Conservation (phyloP, 1,140 invertebrate species). For the Tetraneura akinire region DNA sequence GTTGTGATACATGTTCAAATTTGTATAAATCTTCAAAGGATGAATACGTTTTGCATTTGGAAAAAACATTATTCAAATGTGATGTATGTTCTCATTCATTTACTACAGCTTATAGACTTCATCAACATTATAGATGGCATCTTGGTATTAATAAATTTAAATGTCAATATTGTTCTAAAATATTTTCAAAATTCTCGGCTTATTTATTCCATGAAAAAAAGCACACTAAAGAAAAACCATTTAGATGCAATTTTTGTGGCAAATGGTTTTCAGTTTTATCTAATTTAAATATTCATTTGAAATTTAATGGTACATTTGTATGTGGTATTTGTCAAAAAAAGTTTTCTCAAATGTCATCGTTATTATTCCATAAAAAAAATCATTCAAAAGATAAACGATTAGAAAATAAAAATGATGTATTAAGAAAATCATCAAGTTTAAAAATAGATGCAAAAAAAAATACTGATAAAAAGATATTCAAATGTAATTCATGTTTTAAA, state of each 20-base stretch:
- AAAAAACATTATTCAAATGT: conserved; percentile 29
- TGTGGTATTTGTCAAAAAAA: background rate
- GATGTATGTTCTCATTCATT: conserved; percentile 33
- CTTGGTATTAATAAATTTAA: conserved; percentile 33
- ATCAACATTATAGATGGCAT: conserved; percentile 44
- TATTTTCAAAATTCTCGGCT: conserved; percentile 9
- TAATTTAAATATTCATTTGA: conserved; percentile 33
- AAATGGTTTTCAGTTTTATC: conserved; percentile 23
- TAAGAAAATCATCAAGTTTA: background rate
- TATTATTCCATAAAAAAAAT: background rate
- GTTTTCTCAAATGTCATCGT: background rate
- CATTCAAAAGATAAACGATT: background rate
- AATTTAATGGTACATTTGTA: background rate
- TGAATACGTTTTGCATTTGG: background rate
- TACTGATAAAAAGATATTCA: background rate
- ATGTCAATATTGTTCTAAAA: conserved; percentile 37
- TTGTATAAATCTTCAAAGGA: background rate
- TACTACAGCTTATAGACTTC: conserved; percentile 11
- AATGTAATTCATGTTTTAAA: background rate
- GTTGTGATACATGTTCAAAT: conserved; percentile 37
- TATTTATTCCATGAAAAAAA: conserved; percentile 30
- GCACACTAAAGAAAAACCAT: conserved; percentile 16
- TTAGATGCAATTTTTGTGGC: background rate
- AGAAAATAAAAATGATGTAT: background rate
- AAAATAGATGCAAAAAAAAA: background rate